Evolutionary conservation across 2,113 vertebrate genomes (phyloP), one percentile per base, ranked within the genome.

Genomic region (Cochlearius cochlearius): DNA sequence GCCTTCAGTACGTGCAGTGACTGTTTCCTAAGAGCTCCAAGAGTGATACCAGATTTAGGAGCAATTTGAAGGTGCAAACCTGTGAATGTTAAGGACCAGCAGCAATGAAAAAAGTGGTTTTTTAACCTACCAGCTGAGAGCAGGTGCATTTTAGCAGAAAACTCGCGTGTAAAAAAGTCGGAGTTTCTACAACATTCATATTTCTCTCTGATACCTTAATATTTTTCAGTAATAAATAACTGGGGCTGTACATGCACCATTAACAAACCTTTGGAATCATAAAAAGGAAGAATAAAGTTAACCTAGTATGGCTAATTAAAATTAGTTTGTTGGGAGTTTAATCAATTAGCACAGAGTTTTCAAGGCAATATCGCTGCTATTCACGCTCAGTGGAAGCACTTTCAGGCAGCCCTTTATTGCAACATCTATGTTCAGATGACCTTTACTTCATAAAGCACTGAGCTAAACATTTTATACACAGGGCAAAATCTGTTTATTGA

Each of bases 361-460:
- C 83, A 97, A 97, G 73, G 74, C 92, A 92, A 94, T 78, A 38
- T 75, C 67, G 19, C 52, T 82, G 69, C 94, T 92, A 36, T 93
- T 96, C 84, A 96, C 56, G 94, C 83, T 97, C 64, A 79, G 52
- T 78, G 66, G 96, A 96, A 94, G 92, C 77, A 93, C 58, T 96
- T 90, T 93, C 92, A 94, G 79, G 59, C 50, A 96, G 80, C 59
- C 79, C 67, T 97, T 92, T 88, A 74, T 88, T 95, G 71, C 78
- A 94, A 88, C 72, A 96, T 94, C 86, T 92, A 63, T 81, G 58
- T 63, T 95, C 67, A 86, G 69, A 93, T 96, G 90, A 96, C 92
- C 80, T 97, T 98, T 96, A 89, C 91, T 97, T 97, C 93, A 96
- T 94, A 96, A 94, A 92, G 78, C 77, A 93, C 69, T 66, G 67